Conservation (phyloP, 2,888 invertebrate species). For the Volucella inflata region DNA sequence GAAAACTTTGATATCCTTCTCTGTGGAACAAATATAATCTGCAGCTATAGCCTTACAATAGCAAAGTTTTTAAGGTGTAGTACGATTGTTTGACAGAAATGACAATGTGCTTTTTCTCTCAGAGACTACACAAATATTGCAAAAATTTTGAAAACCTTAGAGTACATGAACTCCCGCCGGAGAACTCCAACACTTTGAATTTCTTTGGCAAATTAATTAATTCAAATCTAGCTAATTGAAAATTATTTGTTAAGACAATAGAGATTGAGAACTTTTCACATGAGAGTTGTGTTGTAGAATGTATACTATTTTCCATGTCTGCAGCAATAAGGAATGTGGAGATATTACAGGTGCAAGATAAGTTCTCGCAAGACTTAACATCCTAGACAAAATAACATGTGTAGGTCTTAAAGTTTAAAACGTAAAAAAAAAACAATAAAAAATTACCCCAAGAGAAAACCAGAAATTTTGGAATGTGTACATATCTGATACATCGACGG, state of each 20-base stretch:
- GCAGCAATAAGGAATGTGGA: too few relatives aligned
- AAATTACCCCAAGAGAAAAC: too few relatives aligned
- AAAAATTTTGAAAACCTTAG: conserved; percentile 54
- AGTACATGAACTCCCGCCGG: conserved; percentile 38
- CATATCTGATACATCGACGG: too few relatives aligned
- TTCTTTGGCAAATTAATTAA: conserved; percentile 81
- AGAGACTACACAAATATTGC: conserved; percentile 64
- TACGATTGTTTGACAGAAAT: conserved; percentile 54
- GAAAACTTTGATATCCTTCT: conserved; percentile 46
- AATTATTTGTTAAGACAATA: conserved; percentile 82
- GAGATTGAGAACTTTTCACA: conserved; percentile 75
- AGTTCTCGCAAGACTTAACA: too few relatives aligned
- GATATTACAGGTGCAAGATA: too few relatives aligned
- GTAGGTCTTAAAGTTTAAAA: too few relatives aligned
- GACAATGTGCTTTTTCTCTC: conserved; percentile 53
- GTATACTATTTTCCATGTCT: conserved; percentile 6
- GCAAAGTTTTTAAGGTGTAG: conserved; percentile 51
- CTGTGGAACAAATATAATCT: conserved; percentile 50
- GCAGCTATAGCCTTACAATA: conserved; percentile 11
- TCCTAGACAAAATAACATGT: too few relatives aligned
- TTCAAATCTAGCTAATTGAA: conserved; percentile 84
- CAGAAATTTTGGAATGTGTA: too few relatives aligned
- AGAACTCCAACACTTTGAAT: conserved; percentile 55
- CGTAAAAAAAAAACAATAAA: too few relatives aligned
- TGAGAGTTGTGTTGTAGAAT: conserved; percentile 6